Conservation (phyloP, 37 sponge, comb jelly and placozoan species). For the Ephydatia muelleri region DNA sequence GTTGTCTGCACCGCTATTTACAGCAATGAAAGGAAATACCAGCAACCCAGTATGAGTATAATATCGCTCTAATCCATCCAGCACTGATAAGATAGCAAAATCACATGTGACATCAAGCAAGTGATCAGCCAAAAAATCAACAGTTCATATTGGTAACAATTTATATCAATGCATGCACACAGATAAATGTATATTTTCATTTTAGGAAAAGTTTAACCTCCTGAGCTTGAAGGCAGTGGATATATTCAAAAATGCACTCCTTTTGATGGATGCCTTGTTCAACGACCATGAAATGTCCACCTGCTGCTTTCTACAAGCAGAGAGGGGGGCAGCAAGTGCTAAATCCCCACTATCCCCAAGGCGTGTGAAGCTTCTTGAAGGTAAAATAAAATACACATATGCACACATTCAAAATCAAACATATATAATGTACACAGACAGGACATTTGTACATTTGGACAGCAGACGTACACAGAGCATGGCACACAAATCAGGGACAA, state of each 20-base stretch:
- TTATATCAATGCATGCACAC: not conserved
- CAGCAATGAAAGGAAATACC: no score
- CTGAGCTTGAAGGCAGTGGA: not conserved
- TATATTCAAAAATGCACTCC: not conserved
- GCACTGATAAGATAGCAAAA: not conserved
- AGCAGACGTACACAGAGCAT: not conserved
- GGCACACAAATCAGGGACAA: conserved; percentile 1
- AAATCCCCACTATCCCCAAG: not conserved
- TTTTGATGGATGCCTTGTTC: not conserved
- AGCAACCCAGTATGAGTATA: no score
- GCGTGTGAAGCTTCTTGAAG: conserved; percentile 1
- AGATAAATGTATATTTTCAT: not conserved
- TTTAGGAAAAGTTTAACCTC: not conserved
- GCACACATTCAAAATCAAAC: conserved; percentile 1
- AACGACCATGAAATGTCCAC: conserved; percentile 1
- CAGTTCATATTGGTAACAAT: not conserved
- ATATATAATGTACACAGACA: not conserved
- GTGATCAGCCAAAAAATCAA: conserved; percentile 1
- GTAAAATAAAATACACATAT: not conserved
- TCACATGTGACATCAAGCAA: not conserved
- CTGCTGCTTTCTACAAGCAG: not conserved
- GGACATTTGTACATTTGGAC: not conserved
- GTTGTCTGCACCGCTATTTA: no score
- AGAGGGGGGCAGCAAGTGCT: not conserved
- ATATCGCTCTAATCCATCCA: conserved; percentile 1